phyloP scores from a whole-genome alignment of 2,888 invertebrate species.

The Megastigmus dorsalis region DNA sequence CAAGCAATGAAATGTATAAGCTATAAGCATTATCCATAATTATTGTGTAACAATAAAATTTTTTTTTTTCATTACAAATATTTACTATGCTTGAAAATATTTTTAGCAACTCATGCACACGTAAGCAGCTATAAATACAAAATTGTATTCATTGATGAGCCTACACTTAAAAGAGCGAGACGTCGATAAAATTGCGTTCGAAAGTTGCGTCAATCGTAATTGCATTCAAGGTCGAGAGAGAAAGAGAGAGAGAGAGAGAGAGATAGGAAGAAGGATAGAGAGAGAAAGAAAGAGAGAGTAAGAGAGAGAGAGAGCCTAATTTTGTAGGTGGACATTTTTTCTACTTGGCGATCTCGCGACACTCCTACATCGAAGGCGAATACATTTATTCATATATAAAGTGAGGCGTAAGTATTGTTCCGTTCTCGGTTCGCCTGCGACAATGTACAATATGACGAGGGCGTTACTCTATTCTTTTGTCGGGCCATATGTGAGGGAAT shows the following conservation, averaged over 20 bases:
- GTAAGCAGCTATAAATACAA: no score
- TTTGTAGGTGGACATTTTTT: constrained; percentile 44
- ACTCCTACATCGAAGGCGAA: constrained; percentile 71
- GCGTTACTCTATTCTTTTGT: constrained; percentile 68
- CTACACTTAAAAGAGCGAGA: no score
- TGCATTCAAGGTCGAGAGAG: constrained; percentile 31
- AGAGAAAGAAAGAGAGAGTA: not conserved
- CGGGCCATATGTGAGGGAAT: constrained; percentile 26
- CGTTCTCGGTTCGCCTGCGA: constrained; percentile 62
- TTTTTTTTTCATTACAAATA: no score
- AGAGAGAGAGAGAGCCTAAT: constrained; percentile 29
- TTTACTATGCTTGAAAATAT: no score
- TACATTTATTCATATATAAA: constrained; percentile 73
- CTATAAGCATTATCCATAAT: no score
- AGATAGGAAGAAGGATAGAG: not conserved
- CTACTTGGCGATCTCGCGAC: constrained; percentile 46
- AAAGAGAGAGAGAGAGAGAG: not conserved
- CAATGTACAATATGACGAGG: constrained; percentile 72
- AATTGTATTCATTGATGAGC: no score
- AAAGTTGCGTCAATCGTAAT: not conserved
- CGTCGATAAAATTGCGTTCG: not conserved
- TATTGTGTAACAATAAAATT: no score
- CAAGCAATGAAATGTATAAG: no score
- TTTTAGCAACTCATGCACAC: no score
- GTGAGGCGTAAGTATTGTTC: constrained; percentile 72